Conservation (phyloP, 2,113 vertebrate genomes). For the Herpetotheres cachinnans region DNA sequence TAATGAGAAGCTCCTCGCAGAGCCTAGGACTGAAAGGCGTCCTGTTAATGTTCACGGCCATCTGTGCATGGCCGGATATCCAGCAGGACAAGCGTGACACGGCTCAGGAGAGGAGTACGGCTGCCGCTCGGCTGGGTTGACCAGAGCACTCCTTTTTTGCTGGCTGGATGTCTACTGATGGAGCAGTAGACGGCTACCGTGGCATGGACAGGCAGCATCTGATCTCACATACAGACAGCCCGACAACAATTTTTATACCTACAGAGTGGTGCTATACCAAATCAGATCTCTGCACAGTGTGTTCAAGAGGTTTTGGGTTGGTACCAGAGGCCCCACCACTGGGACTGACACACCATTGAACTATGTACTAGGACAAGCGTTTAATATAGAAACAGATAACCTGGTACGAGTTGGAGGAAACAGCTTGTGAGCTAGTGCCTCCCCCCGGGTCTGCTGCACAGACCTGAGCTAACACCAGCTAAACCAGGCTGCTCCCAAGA, state of each 20-base stretch:
- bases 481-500: background rate
- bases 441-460: background rate
- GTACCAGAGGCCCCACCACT: background rate
- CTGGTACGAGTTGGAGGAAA: background rate
- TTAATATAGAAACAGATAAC: background rate
- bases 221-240: background rate
- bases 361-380: background rate
- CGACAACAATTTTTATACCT: background rate
- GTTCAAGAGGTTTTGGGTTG: background rate
- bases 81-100: background rate
- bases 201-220: background rate
- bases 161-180: background rate
- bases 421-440: background rate
- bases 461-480: background rate
- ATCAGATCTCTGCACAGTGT: fast-evolving
- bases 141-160: background rate
- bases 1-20: background rate
- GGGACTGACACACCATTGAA: background rate
- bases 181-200: fast-evolving
- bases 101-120: background rate
- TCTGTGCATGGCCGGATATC: background rate
- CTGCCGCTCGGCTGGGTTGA: background rate
- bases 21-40: background rate
- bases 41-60: background rate
- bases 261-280: background rate